Base-by-base conservation (phyloP, 2,888 invertebrate species). In the Idaea biselata region DNA sequence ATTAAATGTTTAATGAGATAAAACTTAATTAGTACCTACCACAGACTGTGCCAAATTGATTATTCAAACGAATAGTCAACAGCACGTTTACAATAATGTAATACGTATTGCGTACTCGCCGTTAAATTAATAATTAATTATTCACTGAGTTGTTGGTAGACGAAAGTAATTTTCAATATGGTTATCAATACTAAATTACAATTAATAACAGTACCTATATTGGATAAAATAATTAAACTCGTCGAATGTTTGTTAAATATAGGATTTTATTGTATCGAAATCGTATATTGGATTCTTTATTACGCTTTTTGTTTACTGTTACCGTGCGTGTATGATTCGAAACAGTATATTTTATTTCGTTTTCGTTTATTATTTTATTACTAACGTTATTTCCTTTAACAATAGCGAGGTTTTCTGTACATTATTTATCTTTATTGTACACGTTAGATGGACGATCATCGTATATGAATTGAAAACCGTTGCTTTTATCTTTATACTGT, bases 171-270 rank as follows among this genome's bases (percentile, higher is more conserved):
- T 55, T 55, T 5, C n/a, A 55, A 16, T 55, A n/a, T 16, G 55
- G 55, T 55, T 55, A 14, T 16, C n/a, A n/a, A 55, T 55, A 55
- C 55, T 44, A 55, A 55, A 55, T 55, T 16, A 16, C 55, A 55
- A 14, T 55, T n/a, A 55, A 55, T 55, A 55, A 55, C 55, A 44
- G 14, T 44, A 44, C 8, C 8, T 44, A 44, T 44, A 44, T 44
- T 44, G 44, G 44, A 44, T 44, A 44, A 44, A 44, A 44, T 44
- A 44, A 44, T 44, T 44, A 44, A 44, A 14, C 44, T 44, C 44
- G 7, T 11, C 14, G 44, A 44, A 44, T 44, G 44, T 44, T 44
- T 44, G 44, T 44, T 44, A 44, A 44, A 44, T 44, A 44, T 14
- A 44, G 44, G 44, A 3, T 44, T 44, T 44, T 44, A 44, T 32